phyloP scores from a whole-genome alignment of 1,140 invertebrate genomes.

The Drosophila sucinea region DNA sequence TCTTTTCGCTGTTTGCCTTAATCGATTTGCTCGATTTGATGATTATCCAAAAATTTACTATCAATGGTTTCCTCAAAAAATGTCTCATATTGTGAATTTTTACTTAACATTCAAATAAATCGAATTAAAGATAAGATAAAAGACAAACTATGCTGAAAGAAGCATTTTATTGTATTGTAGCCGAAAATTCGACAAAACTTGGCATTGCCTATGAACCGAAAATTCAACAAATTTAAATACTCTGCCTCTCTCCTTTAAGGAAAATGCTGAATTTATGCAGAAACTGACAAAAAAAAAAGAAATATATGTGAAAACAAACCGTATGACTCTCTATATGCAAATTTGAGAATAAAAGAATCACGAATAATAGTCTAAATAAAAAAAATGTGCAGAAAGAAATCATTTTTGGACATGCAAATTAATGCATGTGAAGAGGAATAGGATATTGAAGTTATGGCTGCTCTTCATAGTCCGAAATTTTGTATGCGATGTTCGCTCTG shows the following conservation, averaged over 20 bases:
- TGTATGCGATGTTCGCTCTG: neutral
- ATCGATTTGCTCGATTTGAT: too few species aligned
- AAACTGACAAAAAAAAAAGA: constrained; percentile 29
- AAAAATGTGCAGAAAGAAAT: constrained; percentile 10
- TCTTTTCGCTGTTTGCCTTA: too few species aligned
- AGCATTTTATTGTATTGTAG: too few species aligned
- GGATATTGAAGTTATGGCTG: constrained; percentile 41
- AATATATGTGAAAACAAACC: constrained; percentile 26
- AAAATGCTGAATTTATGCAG: neutral
- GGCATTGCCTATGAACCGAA: neutral
- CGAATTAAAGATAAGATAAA: too few species aligned
- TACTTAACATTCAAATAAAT: too few species aligned
- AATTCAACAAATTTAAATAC: neutral
- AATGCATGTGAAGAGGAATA: constrained; percentile 26
- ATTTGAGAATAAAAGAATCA: constrained; percentile 39
- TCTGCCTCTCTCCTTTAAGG: neutral
- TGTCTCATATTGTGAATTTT: too few species aligned
- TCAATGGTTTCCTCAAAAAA: too few species aligned
- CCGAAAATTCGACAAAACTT: too few species aligned
- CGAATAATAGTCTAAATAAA: constrained; percentile 32
- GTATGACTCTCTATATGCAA: constrained; percentile 60
- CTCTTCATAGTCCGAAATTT: neutral
- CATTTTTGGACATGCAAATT: constrained; percentile 63
- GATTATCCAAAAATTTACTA: too few species aligned
- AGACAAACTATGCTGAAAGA: too few species aligned